phyloP scores from a whole-genome alignment of 2,113 vertebrate genomes.

The Electrona antarctica region DNA sequence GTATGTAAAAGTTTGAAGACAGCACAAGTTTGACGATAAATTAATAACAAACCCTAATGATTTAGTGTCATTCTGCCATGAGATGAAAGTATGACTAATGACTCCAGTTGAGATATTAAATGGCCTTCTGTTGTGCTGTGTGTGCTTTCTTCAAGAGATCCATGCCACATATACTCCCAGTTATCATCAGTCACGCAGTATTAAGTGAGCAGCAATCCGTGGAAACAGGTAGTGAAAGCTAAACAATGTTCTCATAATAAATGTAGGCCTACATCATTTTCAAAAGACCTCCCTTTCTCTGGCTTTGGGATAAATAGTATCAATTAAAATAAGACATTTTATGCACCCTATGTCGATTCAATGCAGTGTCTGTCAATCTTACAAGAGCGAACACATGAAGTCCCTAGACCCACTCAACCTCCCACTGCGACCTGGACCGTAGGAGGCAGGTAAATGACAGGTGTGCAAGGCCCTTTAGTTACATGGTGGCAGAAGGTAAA shows the following conservation, averaged over 20 bases:
- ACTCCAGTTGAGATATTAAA: background rate
- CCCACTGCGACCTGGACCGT: background rate
- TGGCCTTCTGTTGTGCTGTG: background rate
- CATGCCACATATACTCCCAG: too few relatives aligned
- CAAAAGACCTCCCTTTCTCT: background rate
- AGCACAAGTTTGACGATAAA: background rate
- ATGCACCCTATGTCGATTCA: slow-evolving; percentile 11
- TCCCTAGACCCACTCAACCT: background rate
- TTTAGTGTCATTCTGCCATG: background rate
- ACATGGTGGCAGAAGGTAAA: slow-evolving; percentile 1
- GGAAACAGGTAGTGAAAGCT: slow-evolving; percentile 1
- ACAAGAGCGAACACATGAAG: background rate
- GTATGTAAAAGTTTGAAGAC: slow-evolving; percentile 1
- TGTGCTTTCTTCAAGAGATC: background rate
- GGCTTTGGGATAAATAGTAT: slow-evolving; percentile 1
- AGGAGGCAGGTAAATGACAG: slow-evolving; percentile 3
- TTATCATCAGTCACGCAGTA: slow-evolving; percentile 1
- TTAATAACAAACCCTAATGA: background rate
- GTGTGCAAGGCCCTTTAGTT: slow-evolving; percentile 1
- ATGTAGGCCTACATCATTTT: background rate
- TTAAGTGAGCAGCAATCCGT: slow-evolving; percentile 18
- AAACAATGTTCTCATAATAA: slow-evolving; percentile 10
- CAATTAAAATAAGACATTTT: slow-evolving; percentile 8
- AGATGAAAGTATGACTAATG: too few relatives aligned
- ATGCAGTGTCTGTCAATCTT: slow-evolving; percentile 19